Base-by-base conservation (phyloP, 2,113 vertebrate species). In the Caracal caracal region DNA sequence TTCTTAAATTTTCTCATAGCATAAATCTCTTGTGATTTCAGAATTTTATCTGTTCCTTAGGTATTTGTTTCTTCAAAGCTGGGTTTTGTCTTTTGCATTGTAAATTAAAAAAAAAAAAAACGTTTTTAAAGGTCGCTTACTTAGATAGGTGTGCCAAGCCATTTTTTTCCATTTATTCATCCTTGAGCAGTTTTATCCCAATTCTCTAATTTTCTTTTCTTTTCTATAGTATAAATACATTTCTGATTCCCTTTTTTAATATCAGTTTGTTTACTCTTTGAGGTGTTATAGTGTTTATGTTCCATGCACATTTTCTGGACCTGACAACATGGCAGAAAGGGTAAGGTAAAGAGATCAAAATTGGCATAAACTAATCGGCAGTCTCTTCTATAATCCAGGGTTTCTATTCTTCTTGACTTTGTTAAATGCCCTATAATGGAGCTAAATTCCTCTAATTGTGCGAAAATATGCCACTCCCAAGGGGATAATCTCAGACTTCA, bases 41-140 rank as follows among this genome's bases (percentile, higher is more conserved):
- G 19, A 56, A 81, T 30, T 66, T 70, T 30, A 81, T 68, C 70
- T 88, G 4, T 88, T 85, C 35, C 40, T 85, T 90, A 6, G 10
- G 1, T 20, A 91, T 95, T 51, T 47, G 4, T 79, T 47, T 97
- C 75, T 87, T 83, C 75, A 78, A 71, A 73, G 53, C 79, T 94
- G 35, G 33, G 30, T 75, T 96, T 94, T 88, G 19, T 66, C 33
- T 71, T 96, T 83, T 40, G 11, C 9, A 83, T 10, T 76, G 35
- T 88, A 49, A 80, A 33, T 86, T 17, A 2, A 53, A 56, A 19
- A 56, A 56, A 53, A 53, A 56, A 6, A 56, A 6, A 19, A 5
- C n/a, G 16, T 20, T 56, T 56, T 56, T 56, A 20, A 56, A 56
- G 16, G 51, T 56, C 19, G 19, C 17, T 56, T 56, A 19, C 19